Evolutionary conservation across 2,797 vertebrate species (phyloP).

Genomic region (Novumbra hubbsi): DNA sequence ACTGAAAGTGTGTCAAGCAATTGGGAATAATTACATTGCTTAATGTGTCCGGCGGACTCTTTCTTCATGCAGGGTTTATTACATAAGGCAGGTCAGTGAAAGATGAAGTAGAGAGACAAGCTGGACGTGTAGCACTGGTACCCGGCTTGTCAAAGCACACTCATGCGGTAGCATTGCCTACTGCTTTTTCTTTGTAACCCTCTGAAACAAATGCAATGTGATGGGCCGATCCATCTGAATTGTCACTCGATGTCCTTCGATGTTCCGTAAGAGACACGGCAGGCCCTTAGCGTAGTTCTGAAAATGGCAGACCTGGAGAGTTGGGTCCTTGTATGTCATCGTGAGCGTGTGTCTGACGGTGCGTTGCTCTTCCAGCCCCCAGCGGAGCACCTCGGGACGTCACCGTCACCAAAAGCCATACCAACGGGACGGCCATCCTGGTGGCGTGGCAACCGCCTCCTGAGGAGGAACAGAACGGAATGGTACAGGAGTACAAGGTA

Average conservation of each 20-base stretch:
- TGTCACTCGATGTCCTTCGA: background rate
- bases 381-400: constrained; percentile 89
- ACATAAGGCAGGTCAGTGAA: background rate
- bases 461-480: constrained; percentile 82
- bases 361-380: constrained; percentile 74
- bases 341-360: background rate
- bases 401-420: constrained; percentile 88
- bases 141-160: background rate
- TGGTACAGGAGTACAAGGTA: constrained; percentile 98
- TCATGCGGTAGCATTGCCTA: background rate
- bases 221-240: background rate
- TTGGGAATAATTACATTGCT: too few species aligned
- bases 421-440: constrained; percentile 89
- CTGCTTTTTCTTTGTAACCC: background rate
- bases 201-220: background rate
- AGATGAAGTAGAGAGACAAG: background rate
- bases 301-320: background rate
- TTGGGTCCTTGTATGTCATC: background rate
- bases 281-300: background rate
- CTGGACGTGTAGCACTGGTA: background rate
- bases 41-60: background rate
- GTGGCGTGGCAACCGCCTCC: constrained; percentile 93
- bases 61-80: background rate
- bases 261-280: background rate
- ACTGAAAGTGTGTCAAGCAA: too few species aligned